Conservation (phyloP, 2,888 invertebrate genomes). For the Odontomyia ornata region DNA sequence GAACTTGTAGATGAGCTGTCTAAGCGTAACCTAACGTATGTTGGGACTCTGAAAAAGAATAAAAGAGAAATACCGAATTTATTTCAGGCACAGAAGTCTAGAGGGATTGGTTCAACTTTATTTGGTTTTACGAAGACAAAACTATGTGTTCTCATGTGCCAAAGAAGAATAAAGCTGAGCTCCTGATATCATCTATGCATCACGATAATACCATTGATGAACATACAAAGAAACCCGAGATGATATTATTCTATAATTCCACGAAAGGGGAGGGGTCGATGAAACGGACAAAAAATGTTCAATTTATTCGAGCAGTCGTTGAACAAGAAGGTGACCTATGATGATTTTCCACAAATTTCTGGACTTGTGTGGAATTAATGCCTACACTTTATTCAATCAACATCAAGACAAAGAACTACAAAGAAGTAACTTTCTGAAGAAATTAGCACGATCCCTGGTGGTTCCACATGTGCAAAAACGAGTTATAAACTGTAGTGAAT, state of each 20-base stretch:
- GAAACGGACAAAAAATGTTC: slow-evolving; percentile 39
- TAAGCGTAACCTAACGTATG: not conserved
- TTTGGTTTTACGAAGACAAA: not conserved
- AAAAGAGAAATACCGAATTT: no score
- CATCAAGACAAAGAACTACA: not conserved
- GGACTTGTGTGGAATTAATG: not conserved
- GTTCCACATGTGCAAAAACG: not conserved
- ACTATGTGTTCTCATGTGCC: not conserved
- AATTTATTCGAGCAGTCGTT: slow-evolving; percentile 29
- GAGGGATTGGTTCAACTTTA: slow-evolving; percentile 2
- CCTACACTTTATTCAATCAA: not conserved
- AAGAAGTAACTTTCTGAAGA: not conserved
- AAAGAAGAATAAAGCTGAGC: not conserved
- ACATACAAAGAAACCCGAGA: slow-evolving; percentile 9
- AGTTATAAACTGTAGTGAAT: no score
- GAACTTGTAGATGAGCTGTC: not conserved
- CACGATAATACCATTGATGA: slow-evolving; percentile 4
- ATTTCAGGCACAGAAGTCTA: no score
- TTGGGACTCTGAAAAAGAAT: no score
- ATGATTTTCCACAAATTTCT: slow-evolving; percentile 1
- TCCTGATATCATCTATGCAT: not conserved
- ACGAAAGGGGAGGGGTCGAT: not conserved
- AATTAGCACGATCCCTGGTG: not conserved
- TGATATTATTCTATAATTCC: slow-evolving; percentile 14
- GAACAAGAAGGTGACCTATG: slow-evolving; percentile 34